Percentiles rank a stretch among this genome's conserved stretches.
phyloP scores from a whole-genome alignment of 92 coral and sea anemone genomes.

The Diadumene lineata region DNA sequence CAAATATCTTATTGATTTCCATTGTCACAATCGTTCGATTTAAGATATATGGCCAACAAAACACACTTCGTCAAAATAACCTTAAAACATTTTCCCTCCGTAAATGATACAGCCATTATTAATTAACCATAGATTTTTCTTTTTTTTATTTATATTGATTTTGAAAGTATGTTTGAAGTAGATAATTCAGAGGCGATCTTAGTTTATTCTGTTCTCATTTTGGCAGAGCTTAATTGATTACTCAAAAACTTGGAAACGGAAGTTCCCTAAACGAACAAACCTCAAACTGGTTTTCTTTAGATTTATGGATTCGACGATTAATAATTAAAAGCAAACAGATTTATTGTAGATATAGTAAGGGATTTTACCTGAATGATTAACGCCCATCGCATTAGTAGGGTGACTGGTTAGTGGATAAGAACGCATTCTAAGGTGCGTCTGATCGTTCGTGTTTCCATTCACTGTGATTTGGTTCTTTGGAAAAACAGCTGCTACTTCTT shows the following conservation, averaged over 20 bases:
- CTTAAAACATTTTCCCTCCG: not conserved
- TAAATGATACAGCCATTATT: not conserved
- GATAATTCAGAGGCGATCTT: too few relatives aligned
- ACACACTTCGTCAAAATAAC: not conserved
- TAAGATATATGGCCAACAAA: not conserved
- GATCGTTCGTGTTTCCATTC: not conserved
- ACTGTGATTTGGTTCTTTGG: slow-evolving; percentile 31
- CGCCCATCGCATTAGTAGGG: slow-evolving; percentile 26
- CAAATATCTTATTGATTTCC: not conserved
- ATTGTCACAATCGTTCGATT: slow-evolving; percentile 11
- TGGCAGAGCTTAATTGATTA: slow-evolving; percentile 17
- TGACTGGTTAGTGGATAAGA: not conserved
- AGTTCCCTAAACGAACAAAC: slow-evolving; percentile 27
- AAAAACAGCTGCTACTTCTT: slow-evolving; percentile 8
- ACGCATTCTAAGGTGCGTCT: not conserved
- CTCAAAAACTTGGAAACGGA: slow-evolving; percentile 20
- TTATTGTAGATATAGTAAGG: slow-evolving; percentile 4
- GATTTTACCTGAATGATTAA: slow-evolving; percentile 15
- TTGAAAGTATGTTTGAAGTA: not conserved
- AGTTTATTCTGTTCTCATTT: not conserved
- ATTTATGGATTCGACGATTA: slow-evolving; percentile 26
- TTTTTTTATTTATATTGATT: not conserved
- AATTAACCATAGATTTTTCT: not conserved
- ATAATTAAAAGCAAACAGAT: slow-evolving; percentile 35
- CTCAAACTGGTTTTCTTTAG: slow-evolving; percentile 19